A percentile compares a stretch with the other conserved stretches of the same genome.
These are phyloP conservation scores for Gambelia wislizenii DNA, from an alignment of 2,797 vertebrate genomes.

Conservation along the genomic window DNA sequence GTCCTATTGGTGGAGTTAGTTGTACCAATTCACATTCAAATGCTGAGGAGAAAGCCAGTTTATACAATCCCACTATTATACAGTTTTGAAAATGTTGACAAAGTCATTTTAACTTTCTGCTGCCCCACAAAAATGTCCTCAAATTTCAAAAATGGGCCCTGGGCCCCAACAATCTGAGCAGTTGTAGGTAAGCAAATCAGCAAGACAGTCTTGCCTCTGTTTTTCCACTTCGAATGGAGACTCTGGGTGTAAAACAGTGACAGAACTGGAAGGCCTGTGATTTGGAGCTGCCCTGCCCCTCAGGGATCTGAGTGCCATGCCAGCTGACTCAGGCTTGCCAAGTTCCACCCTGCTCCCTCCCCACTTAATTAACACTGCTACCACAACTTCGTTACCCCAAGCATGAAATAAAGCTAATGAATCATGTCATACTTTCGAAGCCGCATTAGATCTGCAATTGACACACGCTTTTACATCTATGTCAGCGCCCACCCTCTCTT, in stretches of 20 bases:
- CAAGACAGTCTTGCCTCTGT: neutral
- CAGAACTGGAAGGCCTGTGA: neutral
- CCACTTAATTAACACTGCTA: conserved; percentile 67
- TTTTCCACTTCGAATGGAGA: neutral
- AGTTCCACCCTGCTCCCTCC: conserved; percentile 48
- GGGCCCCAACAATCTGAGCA: neutral
- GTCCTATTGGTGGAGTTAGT: neutral
- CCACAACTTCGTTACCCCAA: conserved; percentile 63
- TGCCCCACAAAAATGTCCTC: neutral
- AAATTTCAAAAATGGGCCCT: neutral
- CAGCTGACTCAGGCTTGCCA: conserved; percentile 44
- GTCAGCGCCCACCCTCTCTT: conserved; percentile 33
- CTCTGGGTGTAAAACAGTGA: neutral
- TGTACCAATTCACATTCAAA: neutral
- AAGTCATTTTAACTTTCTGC: neutral
- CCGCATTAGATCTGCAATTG: conserved; percentile 46
- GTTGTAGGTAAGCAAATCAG: neutral
- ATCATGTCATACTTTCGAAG: conserved; percentile 66
- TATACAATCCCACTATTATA: neutral
- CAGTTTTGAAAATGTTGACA: neutral
- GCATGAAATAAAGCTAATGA: conserved; percentile 67
- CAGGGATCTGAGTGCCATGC: conserved; percentile 35
- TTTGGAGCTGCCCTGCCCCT: conserved; percentile 28
- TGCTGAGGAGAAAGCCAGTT: neutral
- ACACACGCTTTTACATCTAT: conserved; percentile 57